Evolutionary conservation across 2,113 vertebrate genomes (phyloP).

Genomic region (Crotalus tigris): DNA sequence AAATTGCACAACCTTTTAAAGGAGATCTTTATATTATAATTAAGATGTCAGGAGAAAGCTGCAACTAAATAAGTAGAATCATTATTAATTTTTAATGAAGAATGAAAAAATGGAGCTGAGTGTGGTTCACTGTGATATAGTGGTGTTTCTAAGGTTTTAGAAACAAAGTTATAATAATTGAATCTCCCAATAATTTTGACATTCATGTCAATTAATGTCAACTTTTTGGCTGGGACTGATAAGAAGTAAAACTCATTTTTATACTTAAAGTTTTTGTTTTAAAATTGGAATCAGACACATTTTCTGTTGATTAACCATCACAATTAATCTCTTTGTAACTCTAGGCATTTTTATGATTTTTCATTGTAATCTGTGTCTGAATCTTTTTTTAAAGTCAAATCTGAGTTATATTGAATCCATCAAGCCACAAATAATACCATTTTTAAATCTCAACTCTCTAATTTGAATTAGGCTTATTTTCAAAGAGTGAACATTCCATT

Average conservation of each 20-base stretch:
- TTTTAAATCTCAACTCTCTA: not conserved
- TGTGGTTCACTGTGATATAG: not conserved
- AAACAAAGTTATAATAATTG: not conserved
- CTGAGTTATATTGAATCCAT: not conserved
- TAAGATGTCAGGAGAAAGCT: not conserved
- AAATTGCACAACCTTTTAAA: constrained; percentile 29
- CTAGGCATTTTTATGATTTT: not conserved
- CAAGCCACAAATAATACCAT: not conserved
- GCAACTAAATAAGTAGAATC: not conserved
- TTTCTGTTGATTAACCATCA: not conserved
- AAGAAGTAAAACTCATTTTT: not conserved
- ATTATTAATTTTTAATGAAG: not conserved
- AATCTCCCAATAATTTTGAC: not conserved
- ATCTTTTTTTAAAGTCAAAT: not conserved
- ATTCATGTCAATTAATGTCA: not conserved
- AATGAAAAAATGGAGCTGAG: not conserved
- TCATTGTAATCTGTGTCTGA: not conserved
- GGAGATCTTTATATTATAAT: not conserved
- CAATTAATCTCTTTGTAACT: not conserved
- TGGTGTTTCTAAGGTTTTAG: not conserved
- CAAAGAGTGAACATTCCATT: not conserved
- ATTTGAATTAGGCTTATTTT: not conserved
- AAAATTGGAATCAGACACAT: not conserved
- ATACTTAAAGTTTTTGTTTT: not conserved
- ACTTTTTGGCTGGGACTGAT: not conserved